Conservation (phyloP, 2,797 vertebrate genomes). For the Falco berigora region DNA sequence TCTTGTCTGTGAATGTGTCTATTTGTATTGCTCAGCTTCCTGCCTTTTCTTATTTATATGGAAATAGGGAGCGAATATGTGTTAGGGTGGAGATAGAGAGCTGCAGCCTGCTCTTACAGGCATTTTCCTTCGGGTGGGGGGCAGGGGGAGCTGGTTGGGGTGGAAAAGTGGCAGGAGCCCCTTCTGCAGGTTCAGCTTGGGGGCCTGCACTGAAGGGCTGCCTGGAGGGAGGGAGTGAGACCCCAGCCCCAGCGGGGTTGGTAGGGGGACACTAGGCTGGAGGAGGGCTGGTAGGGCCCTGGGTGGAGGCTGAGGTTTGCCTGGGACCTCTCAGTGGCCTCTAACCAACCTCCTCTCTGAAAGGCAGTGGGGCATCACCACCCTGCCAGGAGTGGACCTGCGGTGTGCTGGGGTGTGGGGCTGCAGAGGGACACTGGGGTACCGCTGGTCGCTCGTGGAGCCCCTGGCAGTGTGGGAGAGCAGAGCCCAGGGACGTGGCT, state of each 20-base stretch:
- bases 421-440: background rate
- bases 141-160: background rate
- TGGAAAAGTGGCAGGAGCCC: background rate
- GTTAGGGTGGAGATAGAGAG: background rate
- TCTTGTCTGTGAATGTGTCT: background rate
- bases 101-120: background rate
- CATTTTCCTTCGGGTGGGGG: background rate
- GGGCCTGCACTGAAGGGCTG: background rate
- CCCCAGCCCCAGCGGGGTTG: background rate
- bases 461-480: accelerated
- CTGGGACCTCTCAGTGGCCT: background rate
- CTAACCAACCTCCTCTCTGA: background rate
- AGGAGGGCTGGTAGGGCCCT: background rate
- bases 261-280: accelerated
- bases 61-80: background rate
- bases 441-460: accelerated
- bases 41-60: constrained; percentile 18
- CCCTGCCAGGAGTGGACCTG: background rate
- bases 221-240: accelerated
- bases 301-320: background rate
- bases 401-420: accelerated
- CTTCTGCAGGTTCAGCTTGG: background rate
- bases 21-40: background rate
- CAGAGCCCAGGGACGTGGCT: background rate
- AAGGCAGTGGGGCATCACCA: background rate